phyloP scores from a whole-genome alignment of 1,140 invertebrate genomes.

The Calliphora vicina region DNA sequence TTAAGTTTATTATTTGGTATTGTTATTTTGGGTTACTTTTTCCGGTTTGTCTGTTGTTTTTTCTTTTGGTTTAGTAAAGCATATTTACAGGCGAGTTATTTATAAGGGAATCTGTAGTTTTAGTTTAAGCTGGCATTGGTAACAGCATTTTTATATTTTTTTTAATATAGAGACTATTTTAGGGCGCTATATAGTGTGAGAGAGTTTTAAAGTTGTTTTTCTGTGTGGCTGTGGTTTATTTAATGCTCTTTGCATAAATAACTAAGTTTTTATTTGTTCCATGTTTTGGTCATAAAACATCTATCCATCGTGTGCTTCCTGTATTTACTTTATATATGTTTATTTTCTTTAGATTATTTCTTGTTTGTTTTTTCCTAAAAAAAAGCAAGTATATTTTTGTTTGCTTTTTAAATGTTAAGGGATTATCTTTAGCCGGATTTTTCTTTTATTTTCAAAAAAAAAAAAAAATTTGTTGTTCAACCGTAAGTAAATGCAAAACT shows the following conservation, averaged over 20 bases:
- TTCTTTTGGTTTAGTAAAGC: background rate
- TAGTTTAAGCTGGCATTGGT: background rate
- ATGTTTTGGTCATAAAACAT: background rate
- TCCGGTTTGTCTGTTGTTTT: background rate
- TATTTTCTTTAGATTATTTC: background rate
- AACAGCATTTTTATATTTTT: background rate
- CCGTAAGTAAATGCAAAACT: slow-evolving; percentile 36
- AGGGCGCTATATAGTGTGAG: too few relatives aligned
- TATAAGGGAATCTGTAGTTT: background rate
- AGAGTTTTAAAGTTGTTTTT: background rate
- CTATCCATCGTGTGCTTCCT: background rate
- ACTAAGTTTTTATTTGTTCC: background rate
- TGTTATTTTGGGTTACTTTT: background rate
- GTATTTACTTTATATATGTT: background rate
- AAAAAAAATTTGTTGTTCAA: background rate
- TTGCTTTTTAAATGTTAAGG: slow-evolving; percentile 13
- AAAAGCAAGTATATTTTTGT: slow-evolving; percentile 21
- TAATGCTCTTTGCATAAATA: slow-evolving; percentile 40
- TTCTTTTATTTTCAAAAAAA: background rate
- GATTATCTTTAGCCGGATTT: slow-evolving; percentile 30
- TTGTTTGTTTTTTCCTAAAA: background rate
- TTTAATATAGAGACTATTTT: too few relatives aligned
- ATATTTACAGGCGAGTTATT: background rate
- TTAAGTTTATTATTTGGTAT: slow-evolving; percentile 11
- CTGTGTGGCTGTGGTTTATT: slow-evolving; percentile 23